These are phyloP conservation scores for Bembecia ichneumoniformis DNA, from an alignment of 2,888 invertebrate species.

Conservation along the genomic window DNA sequence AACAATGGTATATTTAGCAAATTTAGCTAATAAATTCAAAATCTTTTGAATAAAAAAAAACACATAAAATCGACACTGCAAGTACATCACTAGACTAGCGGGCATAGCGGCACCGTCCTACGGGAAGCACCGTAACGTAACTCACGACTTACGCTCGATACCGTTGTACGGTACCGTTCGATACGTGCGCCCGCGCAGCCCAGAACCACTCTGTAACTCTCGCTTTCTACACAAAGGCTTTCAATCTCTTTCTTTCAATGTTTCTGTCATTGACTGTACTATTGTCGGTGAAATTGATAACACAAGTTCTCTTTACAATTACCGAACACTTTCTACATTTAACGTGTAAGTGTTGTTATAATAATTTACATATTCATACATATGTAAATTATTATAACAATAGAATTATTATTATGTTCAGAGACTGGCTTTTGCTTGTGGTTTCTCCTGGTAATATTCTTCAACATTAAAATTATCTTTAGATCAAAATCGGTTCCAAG, in stretches of 20 bases:
- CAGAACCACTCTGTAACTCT: constrained; percentile 47
- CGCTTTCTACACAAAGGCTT: constrained; percentile 53
- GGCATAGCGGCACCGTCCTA: constrained; percentile 21
- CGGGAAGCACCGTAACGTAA: constrained; percentile 42
- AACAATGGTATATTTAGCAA: too few species aligned
- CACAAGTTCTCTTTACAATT: not conserved
- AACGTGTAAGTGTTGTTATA: too few species aligned
- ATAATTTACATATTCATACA: too few species aligned
- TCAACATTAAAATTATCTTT: too few species aligned
- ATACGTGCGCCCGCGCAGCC: constrained; percentile 23
- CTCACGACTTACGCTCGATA: constrained; percentile 35
- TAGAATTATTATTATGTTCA: too few species aligned
- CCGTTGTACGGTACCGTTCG: constrained; percentile 16
- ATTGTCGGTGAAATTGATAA: not conserved
- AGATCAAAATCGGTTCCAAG: too few species aligned
- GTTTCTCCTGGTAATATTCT: too few species aligned
- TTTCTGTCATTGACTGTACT: not conserved
- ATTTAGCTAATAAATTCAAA: too few species aligned
- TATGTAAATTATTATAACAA: too few species aligned
- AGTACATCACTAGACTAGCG: not conserved
- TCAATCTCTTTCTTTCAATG: constrained; percentile 20
- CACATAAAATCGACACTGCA: not conserved
- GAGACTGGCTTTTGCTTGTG: too few species aligned
- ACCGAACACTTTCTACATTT: not conserved
- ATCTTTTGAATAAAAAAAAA: too few species aligned